Percentiles rank a stretch among this genome's conserved stretches.
These are phyloP conservation scores for Origma solitaria DNA, from an alignment of 2,113 vertebrate genomes.

Conservation along the genomic window DNA sequence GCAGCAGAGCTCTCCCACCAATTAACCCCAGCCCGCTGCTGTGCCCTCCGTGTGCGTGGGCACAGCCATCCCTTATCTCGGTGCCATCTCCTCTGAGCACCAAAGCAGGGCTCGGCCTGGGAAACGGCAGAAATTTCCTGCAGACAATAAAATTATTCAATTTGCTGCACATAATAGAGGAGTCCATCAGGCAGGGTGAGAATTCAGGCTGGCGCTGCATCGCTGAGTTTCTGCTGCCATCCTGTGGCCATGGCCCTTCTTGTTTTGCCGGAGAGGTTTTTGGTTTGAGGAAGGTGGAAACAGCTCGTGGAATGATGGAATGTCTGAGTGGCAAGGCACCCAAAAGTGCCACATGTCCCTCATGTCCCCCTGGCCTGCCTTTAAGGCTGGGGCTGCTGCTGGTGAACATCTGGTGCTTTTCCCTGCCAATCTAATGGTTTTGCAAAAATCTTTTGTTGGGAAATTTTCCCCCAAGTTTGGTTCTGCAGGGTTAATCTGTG, in stretches of 20 bases:
- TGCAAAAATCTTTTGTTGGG: background rate
- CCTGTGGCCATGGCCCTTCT: conserved; percentile 2
- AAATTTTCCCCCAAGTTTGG: background rate
- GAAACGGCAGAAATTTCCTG: background rate
- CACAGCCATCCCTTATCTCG: background rate
- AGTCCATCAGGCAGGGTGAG: background rate
- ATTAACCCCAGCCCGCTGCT: background rate
- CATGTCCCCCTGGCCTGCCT: background rate
- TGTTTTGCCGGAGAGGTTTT: background rate
- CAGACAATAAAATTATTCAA: background rate
- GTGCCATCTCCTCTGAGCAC: background rate
- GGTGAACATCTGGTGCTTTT: rapidly evolving
- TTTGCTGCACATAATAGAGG: background rate
- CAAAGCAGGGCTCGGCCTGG: background rate
- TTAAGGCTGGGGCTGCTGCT: background rate
- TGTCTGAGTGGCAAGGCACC: rapidly evolving
- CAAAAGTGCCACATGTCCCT: too few relatives aligned
- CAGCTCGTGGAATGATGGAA: rapidly evolving
- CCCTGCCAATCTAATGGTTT: too few relatives aligned
- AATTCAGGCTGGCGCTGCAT: rapidly evolving
- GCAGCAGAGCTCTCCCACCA: background rate
- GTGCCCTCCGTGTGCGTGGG: background rate
- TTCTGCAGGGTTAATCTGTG: background rate
- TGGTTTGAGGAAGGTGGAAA: background rate
- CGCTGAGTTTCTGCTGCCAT: conserved; percentile 63